Conservation (phyloP, 2,888 invertebrate species). For the Eustalomyia histrio region DNA sequence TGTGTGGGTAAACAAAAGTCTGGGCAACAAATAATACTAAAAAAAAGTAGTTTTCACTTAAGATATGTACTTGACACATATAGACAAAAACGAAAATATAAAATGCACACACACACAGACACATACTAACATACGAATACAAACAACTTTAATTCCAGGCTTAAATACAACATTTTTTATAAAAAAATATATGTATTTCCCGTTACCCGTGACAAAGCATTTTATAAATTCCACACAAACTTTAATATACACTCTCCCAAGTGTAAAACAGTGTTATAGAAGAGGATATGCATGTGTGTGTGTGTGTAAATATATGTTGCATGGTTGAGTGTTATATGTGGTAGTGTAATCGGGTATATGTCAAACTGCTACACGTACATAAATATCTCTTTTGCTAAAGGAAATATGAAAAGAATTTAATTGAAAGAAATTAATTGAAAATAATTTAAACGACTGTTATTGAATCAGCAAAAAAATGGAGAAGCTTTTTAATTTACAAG, state of each 20-base stretch:
- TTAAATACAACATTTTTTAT: not conserved
- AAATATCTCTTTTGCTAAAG: not conserved
- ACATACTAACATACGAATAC: not conserved
- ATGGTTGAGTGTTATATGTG: too few relatives aligned
- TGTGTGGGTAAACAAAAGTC: not conserved
- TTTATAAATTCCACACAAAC: not conserved
- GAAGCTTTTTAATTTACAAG: not conserved
- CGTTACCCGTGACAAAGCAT: not conserved
- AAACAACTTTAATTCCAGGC: not conserved
- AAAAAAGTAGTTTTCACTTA: conserved; percentile 5
- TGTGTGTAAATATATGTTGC: not conserved
- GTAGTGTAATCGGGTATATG: not conserved
- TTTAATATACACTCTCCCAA: not conserved
- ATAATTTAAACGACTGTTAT: conserved; percentile 27
- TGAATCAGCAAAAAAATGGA: conserved; percentile 2
- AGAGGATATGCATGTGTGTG: not conserved
- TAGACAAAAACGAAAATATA: not conserved
- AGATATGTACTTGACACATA: conserved; percentile 11
- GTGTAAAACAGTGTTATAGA: not conserved
- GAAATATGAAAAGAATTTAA: conserved; percentile 22
- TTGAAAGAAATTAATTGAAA: conserved; percentile 44
- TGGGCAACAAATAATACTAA: not conserved
- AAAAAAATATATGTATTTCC: not conserved
- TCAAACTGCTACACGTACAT: not conserved
- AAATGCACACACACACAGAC: not conserved